Conservation (phyloP, 1,140 invertebrate species). For the Drosophila pallidifrons region DNA sequence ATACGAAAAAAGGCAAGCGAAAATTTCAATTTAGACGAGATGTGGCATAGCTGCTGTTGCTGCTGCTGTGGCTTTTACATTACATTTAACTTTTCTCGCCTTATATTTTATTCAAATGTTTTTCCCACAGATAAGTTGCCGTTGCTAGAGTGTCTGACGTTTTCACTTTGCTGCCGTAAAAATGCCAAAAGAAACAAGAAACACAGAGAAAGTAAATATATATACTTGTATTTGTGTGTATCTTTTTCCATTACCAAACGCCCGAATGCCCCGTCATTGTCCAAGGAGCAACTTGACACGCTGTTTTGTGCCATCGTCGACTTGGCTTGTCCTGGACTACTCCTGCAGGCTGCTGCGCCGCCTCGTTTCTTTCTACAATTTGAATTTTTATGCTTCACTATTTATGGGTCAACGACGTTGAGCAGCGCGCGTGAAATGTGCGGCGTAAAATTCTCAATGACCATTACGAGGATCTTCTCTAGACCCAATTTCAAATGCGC, state of each 20-base stretch:
- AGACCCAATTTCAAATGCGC: conserved; percentile 67
- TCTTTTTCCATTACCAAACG: conserved; percentile 19
- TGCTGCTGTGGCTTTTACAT: conserved; percentile 75
- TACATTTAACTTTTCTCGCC: conserved; percentile 79
- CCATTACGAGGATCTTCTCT: conserved; percentile 62
- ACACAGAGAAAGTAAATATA: background rate
- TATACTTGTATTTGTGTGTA: background rate
- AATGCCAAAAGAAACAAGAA: conserved; percentile 52
- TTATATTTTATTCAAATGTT: conserved; percentile 81
- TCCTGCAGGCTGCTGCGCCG: background rate
- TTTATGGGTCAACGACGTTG: conserved; percentile 56
- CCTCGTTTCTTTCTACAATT: conserved; percentile 40
- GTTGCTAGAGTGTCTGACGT: conserved; percentile 71
- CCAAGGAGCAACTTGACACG: conserved; percentile 40
- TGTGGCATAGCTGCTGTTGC: conserved; percentile 50
- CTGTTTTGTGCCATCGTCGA: conserved; percentile 6
- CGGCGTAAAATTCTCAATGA: conserved; percentile 54
- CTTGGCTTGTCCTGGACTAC: background rate
- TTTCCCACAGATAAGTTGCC: conserved; percentile 65
- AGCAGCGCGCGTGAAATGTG: conserved; percentile 28
- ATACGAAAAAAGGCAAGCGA: conserved; percentile 39
- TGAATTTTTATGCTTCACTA: conserved; percentile 47
- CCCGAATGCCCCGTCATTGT: conserved; percentile 30
- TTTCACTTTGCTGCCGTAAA: conserved; percentile 78
- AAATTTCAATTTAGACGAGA: conserved; percentile 66